phyloP scores from a whole-genome alignment of 2,888 invertebrate genomes.

The Sturmia bella region DNA sequence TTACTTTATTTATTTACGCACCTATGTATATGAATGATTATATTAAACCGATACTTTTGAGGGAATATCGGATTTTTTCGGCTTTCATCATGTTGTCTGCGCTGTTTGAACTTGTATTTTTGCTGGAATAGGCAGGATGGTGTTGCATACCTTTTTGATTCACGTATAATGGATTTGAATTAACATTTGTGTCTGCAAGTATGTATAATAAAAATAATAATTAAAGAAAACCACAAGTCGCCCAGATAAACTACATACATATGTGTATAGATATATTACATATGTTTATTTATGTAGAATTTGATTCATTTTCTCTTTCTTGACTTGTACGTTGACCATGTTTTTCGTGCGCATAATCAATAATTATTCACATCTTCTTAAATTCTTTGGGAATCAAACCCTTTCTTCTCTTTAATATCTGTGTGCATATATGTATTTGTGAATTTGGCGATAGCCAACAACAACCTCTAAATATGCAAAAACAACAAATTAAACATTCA shows the following conservation, averaged over 20 bases:
- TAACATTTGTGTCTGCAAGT: no score
- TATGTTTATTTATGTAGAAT: no score
- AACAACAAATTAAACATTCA: no score
- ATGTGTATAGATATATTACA: no score
- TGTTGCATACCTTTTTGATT: neutral
- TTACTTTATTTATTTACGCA: neutral
- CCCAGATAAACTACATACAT: no score
- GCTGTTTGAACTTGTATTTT: neutral
- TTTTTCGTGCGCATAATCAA: conserved; percentile 47
- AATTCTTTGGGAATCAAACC: conserved; percentile 11
- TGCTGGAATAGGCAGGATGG: neutral
- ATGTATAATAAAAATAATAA: no score
- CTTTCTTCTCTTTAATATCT: conserved; percentile 27
- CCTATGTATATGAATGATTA: neutral
- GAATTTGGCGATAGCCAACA: neutral
- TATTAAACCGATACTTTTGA: neutral
- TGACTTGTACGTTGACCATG: no score
- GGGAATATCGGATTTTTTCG: neutral
- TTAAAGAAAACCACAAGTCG: no score
- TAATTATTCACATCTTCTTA: conserved; percentile 18
- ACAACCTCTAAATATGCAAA: conserved; percentile 3
- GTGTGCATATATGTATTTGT: conserved; percentile 22
- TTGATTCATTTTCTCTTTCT: no score
- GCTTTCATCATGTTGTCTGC: neutral
- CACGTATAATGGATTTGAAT: no score